Evolutionary conservation across 2,888 invertebrate species (phyloP), one percentile per base, ranked within the genome.

Genomic region (Drosophila lutescens): DNA sequence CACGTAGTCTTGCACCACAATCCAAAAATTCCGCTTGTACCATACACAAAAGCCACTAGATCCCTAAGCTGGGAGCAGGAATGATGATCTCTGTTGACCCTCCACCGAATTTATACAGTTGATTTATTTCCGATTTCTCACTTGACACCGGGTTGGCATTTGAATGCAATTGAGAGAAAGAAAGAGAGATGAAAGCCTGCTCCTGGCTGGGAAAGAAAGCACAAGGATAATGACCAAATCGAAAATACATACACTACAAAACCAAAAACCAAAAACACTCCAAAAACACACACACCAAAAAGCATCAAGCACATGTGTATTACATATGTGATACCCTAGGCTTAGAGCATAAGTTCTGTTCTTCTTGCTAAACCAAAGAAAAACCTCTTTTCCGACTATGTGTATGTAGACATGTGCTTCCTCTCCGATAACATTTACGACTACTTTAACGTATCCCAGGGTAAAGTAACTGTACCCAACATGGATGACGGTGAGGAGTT

Each of bases 401-500:
- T 55, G 43, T 55, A 85, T 81, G 91, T 95, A 98, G 98, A 95
- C 0, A 94, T 93, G 91, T 96, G 97, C 94, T 90, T 94, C 89
- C 95, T 98, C 91, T 95, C 95, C 90, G 95, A 98, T 93, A 95
- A 98, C 94, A 95, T 98, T 94, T 94, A 96, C 94, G 97, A 97
- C 94, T 99, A 98, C 95, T 93, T 94, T 94, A 97, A 95, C 95
- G 97, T 98, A 92, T 94, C 98, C 91, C 99, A 99, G 95, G 99
- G 99, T 94, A 98, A 98, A 95, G 95, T 95, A 92, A 96, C 96
- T 91, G 98, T 99, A 93, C 98, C 98, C 91, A 96, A 95, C 93
- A 96, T 99, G 90, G 98, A 99, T 94, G 99, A 99, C 93, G 95
- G 95, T 91, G 98, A 98, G 93, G 99, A 99, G 95, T 96, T 95